Evolutionary conservation across 2,113 vertebrate species (phyloP).

Genomic region (Austrofundulus limnaeus): DNA sequence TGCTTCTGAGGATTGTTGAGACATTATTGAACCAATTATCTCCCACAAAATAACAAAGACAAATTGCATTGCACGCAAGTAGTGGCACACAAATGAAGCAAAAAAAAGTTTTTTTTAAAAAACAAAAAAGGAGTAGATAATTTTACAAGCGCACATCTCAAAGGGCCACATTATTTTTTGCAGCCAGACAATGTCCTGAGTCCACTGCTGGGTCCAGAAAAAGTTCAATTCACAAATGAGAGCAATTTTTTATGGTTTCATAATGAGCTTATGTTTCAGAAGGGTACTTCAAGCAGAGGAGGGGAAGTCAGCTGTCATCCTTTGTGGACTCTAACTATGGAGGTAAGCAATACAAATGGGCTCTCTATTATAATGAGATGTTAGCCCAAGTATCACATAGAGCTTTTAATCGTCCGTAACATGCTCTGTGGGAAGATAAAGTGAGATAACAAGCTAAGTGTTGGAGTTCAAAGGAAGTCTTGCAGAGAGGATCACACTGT

Average conservation of each 20-base stretch:
- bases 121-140: slow-evolving; percentile 16
- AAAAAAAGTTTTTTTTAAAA: background rate
- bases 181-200: slow-evolving; percentile 50
- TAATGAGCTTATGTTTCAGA: slow-evolving; percentile 72
- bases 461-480: slow-evolving; percentile 71
- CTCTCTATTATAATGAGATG: slow-evolving; percentile 74
- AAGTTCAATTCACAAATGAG: slow-evolving; percentile 71
- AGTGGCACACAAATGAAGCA: slow-evolving; percentile 27
- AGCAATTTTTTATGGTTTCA: slow-evolving; percentile 58
- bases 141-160: slow-evolving; percentile 37
- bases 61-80: slow-evolving; percentile 26
- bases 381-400: slow-evolving; percentile 71
- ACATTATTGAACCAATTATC: slow-evolving; percentile 44
- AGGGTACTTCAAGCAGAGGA: slow-evolving; percentile 68
- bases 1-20: slow-evolving; percentile 20
- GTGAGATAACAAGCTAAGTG: slow-evolving; percentile 75
- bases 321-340: slow-evolving; percentile 73
- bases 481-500: slow-evolving; percentile 44
- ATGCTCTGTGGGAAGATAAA: slow-evolving; percentile 75
- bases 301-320: slow-evolving; percentile 72
- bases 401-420: slow-evolving; percentile 79
- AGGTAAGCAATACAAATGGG: slow-evolving; percentile 75
- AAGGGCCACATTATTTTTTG: slow-evolving; percentile 56
- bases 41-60: slow-evolving; percentile 21
- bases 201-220: slow-evolving; percentile 45